phyloP scores from a whole-genome alignment of 1,140 invertebrate genomes.

The Phymorhynchus buccinoides region DNA sequence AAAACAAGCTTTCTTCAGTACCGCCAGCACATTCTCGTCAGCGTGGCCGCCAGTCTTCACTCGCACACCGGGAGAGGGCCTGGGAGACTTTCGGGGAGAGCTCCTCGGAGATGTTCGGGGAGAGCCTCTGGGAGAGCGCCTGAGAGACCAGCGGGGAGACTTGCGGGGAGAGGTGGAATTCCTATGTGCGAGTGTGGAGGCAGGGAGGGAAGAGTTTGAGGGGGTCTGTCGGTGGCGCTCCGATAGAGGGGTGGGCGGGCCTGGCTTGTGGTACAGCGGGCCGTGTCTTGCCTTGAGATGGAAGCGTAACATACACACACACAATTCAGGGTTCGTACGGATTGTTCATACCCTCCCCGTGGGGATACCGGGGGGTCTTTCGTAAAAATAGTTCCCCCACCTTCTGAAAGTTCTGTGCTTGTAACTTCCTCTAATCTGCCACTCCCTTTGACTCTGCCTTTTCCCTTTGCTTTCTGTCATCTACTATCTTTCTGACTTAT shows the following conservation, averaged over 20 bases:
- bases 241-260: constrained; percentile 55
- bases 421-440: too few species aligned
- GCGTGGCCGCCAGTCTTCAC: neutral
- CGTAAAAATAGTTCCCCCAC: too few species aligned
- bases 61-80: constrained; percentile 10
- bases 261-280: constrained; percentile 57
- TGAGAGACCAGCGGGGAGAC: constrained; percentile 17
- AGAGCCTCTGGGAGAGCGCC: too few species aligned
- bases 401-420: neutral
- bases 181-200: neutral
- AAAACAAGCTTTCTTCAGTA: neutral
- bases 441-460: neutral
- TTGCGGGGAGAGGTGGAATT: constrained; percentile 4
- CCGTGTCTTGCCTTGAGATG: constrained; percentile 53
- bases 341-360: neutral
- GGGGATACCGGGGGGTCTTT: neutral
- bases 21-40: constrained; percentile 17
- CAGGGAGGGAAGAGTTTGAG: neutral
- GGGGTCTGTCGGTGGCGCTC: constrained; percentile 8
- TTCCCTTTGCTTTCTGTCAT: neutral
- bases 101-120: constrained; percentile 18
- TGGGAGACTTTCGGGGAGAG: constrained; percentile 23
- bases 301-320: constrained; percentile 24
- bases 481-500: too few species aligned
- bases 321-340: too few species aligned